Percentiles rank a stretch among this genome's conserved stretches.
phyloP scores from a whole-genome alignment of 2,113 vertebrate genomes.

The Amblyornis subalaris region DNA sequence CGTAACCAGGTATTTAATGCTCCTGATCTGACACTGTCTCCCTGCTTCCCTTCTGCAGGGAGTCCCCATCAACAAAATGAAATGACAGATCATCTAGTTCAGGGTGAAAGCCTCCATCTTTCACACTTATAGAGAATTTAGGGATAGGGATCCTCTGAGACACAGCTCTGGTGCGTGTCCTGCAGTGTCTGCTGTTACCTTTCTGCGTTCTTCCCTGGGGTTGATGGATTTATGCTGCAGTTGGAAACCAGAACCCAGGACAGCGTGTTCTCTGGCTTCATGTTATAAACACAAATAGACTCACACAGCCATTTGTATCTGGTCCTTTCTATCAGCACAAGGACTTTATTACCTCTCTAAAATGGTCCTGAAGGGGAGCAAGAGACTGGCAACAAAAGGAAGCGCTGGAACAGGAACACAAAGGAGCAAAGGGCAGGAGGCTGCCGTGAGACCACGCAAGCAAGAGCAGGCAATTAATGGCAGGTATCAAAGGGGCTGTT shows the following conservation, averaged over 20 bases:
- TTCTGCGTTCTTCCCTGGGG: not conserved
- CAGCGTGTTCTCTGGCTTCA: conserved; percentile 53
- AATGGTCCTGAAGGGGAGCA: not conserved
- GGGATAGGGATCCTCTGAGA: not conserved
- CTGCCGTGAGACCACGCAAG: conserved; percentile 58
- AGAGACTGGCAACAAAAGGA: conserved; percentile 29
- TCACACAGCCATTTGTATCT: not conserved
- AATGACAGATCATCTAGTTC: not conserved
- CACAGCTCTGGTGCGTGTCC: not conserved
- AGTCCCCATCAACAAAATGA: not conserved
- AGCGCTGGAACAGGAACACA: conserved; percentile 44
- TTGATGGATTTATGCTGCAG: conserved; percentile 58
- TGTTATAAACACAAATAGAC: conserved; percentile 59
- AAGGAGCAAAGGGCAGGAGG: conserved; percentile 58
- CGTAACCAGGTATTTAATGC: not conserved
- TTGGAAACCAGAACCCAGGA: conserved; percentile 65
- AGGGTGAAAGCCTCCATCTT: not conserved
- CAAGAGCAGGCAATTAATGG: conserved; percentile 55
- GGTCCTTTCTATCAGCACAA: conserved; percentile 19
- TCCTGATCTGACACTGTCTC: not conserved
- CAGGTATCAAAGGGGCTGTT: conserved; percentile 51
- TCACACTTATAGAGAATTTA: not conserved
- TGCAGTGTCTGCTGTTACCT: not conserved
- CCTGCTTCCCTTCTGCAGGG: not conserved
- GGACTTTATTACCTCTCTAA: conserved; percentile 44